Evolutionary conservation across 2,888 invertebrate species (phyloP).

Genomic region (Crossocerus cetratus): DNA sequence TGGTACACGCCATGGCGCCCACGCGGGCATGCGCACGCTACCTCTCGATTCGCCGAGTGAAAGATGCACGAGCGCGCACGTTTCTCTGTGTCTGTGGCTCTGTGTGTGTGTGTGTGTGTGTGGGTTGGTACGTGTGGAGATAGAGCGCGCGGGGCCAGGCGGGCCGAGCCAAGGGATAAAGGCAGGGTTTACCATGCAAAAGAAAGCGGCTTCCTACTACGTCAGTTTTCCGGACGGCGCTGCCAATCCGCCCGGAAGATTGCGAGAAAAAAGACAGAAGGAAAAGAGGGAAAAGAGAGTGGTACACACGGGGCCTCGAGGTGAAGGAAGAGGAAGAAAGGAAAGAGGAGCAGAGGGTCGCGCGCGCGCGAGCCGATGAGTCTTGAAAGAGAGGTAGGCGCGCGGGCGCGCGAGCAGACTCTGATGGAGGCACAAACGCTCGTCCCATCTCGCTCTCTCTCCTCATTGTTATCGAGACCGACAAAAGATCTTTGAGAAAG

Average conservation of each 20-base stretch:
- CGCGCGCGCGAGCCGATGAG: constrained; percentile 19
- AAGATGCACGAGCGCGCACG: no score
- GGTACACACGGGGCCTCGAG: no score
- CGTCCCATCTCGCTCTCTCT: constrained; percentile 18
- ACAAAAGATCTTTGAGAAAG: constrained; percentile 46
- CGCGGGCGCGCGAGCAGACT: no score
- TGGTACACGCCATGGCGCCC: constrained; percentile 33
- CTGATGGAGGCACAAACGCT: constrained; percentile 40
- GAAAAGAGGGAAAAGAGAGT: constrained; percentile 7
- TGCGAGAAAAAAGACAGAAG: constrained; percentile 15
- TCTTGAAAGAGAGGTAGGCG: constrained; percentile 16
- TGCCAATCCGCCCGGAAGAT: constrained; percentile 34
- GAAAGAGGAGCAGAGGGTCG: constrained; percentile 9
- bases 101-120: no score
- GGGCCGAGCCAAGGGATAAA: not conserved
- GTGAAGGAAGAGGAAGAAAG: constrained; percentile 10
- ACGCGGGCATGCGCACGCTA: constrained; percentile 30
- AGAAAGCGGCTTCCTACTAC: constrained; percentile 15
- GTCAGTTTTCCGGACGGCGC: constrained; percentile 22
- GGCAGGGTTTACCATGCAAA: constrained; percentile 23
- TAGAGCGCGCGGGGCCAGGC: not conserved
- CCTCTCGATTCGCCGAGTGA: not conserved
- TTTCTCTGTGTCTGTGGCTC: no score
- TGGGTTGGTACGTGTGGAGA: not conserved
- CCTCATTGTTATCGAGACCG: constrained; percentile 37